Conservation (phyloP, 1,140 invertebrate species). For the Cydia amplana region DNA sequence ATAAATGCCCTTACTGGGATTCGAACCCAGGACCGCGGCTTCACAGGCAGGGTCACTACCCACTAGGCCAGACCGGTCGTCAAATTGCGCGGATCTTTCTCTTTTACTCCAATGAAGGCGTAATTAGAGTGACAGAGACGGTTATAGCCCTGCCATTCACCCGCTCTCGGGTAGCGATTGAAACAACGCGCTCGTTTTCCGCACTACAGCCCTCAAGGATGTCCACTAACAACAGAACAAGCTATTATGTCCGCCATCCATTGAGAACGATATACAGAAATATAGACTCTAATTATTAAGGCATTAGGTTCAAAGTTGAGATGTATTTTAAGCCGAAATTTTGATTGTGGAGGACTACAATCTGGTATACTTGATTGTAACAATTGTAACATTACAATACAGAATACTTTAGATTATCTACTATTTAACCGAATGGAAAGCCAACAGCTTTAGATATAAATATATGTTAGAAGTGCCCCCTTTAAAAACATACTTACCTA, state of each 20-base stretch:
- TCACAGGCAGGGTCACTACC: too few relatives aligned
- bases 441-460: too few relatives aligned
- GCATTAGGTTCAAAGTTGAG: neutral
- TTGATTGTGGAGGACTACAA: neutral
- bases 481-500: too few relatives aligned
- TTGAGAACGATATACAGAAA: neutral
- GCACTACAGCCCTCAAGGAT: slow-evolving; percentile 35
- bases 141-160: neutral
- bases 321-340: neutral
- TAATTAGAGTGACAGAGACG: too few relatives aligned
- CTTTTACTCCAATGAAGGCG: too few relatives aligned
- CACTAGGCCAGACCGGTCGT: too few relatives aligned
- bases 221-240: slow-evolving; percentile 18
- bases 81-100: too few relatives aligned
- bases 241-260: slow-evolving; percentile 24
- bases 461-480: too few relatives aligned
- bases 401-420: too few relatives aligned
- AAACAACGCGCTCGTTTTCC: slow-evolving; percentile 26
- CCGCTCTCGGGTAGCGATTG: neutral
- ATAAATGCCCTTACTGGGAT: too few relatives aligned
- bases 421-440: too few relatives aligned
- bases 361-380: neutral
- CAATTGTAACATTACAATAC: neutral
- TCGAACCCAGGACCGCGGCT: too few relatives aligned
- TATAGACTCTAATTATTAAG: neutral